A percentile compares a stretch with the other conserved stretches of the same genome.
Evolutionary conservation across 2,888 invertebrate species (phyloP).

Genomic region (Allygus modestus): DNA sequence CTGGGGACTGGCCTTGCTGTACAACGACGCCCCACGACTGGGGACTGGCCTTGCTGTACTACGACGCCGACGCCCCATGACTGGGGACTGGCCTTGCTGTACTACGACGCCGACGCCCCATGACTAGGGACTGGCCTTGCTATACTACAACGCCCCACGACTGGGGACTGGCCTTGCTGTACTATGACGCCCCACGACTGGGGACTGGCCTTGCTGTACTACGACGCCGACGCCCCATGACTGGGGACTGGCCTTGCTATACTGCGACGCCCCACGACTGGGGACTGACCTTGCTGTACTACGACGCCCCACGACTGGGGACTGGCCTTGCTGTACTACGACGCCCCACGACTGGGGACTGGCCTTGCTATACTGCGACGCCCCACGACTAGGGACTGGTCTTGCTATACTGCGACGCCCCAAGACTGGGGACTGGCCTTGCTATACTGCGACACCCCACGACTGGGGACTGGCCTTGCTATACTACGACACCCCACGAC

Average conservation of each 20-base stretch:
- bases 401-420: background rate
- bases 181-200: background rate
- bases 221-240: background rate
- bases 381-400: background rate
- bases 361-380: background rate
- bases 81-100: background rate
- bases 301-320: background rate
- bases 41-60: background rate
- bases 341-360: background rate
- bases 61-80: background rate
- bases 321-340: background rate
- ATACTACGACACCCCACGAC: background rate
- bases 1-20: background rate
- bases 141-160: background rate
- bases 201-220: background rate
- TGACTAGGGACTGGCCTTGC: background rate
- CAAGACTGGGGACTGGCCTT: background rate
- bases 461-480: background rate
- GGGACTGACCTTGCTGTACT: background rate
- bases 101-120: background rate
- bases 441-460: background rate
- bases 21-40: background rate
- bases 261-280: background rate
- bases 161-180: background rate
- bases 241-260: background rate